Conservation (phyloP, 2,888 invertebrate genomes). For the Pogonocherus hispidulus region DNA sequence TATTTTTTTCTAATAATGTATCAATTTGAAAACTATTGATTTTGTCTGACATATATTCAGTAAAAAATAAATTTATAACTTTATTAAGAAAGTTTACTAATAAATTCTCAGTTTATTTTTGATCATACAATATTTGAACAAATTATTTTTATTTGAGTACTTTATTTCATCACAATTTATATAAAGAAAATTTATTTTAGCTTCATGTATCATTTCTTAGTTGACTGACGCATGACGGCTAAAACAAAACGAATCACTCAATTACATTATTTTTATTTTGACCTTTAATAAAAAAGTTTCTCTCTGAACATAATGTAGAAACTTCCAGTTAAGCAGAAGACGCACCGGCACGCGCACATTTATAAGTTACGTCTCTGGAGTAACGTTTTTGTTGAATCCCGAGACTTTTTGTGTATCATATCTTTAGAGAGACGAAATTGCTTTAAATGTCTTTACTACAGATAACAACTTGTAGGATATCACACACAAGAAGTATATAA, state of each 20-base stretch:
- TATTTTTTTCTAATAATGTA: no score
- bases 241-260: constrained; percentile 27
- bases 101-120: no score
- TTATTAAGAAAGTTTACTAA: no score
- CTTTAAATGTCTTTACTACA: constrained; percentile 12
- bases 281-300: constrained; percentile 24
- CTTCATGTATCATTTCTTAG: no score
- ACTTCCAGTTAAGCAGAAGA: constrained; percentile 14
- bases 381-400: constrained; percentile 32
- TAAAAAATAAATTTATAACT: no score
- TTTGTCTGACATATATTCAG: no score
- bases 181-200: no score
- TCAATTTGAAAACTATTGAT: no score
- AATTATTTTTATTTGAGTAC: no score
- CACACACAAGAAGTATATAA: neutral
- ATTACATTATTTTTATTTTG: constrained; percentile 22
- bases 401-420: constrained; percentile 29
- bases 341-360: constrained; percentile 22
- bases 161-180: neutral
- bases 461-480: neutral
- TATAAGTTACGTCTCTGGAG: constrained; percentile 29
- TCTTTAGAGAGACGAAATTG: constrained; percentile 27
- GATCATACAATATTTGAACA: no score
- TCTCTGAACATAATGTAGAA: constrained; percentile 26
- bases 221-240: constrained; percentile 8